Evolutionary conservation across 2,888 invertebrate genomes (phyloP).

Genomic region (Drosophila paramelanica): DNA sequence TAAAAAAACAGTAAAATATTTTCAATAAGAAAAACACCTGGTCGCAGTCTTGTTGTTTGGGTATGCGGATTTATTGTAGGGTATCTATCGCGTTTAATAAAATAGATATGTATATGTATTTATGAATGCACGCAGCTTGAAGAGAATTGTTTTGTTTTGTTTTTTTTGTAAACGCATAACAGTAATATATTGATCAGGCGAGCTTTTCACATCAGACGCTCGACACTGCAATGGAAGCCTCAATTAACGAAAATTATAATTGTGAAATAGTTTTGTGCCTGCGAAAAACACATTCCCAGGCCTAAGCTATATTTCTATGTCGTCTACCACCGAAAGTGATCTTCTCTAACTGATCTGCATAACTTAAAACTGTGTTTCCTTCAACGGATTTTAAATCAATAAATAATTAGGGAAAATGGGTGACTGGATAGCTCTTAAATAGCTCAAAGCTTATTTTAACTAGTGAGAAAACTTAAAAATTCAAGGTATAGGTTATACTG

Average conservation of each 20-base stretch:
- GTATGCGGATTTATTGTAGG: not conserved
- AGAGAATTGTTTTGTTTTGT: not conserved
- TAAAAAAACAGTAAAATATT: not conserved
- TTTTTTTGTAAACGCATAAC: conserved; percentile 3
- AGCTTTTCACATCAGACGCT: conserved; percentile 4
- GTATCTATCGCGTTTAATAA: too few relatives aligned
- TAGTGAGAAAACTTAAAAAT: too few relatives aligned
- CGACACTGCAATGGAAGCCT: conserved; percentile 29
- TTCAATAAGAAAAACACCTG: not conserved
- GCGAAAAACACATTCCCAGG: too few relatives aligned
- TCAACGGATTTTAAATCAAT: not conserved
- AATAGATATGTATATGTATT: not conserved
- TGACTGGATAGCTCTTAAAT: too few relatives aligned
- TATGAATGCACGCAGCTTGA: not conserved
- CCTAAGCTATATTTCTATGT: too few relatives aligned
- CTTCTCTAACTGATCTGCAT: too few relatives aligned
- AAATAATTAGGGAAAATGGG: not conserved
- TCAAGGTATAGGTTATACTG: too few relatives aligned
- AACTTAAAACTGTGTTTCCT: too few relatives aligned
- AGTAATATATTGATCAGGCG: conserved; percentile 16
- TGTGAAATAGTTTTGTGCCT: conserved; percentile 6
- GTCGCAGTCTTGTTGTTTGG: not conserved
- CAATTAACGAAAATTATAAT: conserved; percentile 1
- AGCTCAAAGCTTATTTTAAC: too few relatives aligned
- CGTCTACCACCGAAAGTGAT: too few relatives aligned